These are phyloP conservation scores for Neodiprion lecontei DNA, from an alignment of 1,140 invertebrate species.

Conservation along the genomic window DNA sequence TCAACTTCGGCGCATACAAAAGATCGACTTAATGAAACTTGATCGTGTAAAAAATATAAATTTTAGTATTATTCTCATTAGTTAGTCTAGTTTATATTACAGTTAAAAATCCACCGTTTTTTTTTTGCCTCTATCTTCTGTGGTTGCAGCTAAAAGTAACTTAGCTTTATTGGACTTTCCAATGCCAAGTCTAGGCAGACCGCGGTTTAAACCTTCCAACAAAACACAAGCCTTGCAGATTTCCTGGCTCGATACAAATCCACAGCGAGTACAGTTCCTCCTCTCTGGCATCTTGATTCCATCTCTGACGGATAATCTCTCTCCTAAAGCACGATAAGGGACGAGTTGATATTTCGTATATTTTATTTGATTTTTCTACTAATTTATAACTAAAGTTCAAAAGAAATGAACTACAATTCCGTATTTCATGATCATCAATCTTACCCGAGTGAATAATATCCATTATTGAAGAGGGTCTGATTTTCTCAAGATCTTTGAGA, in stretches of 20 bases:
- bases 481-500: slow-evolving; percentile 96
- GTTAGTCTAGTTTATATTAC: slow-evolving; percentile 9
- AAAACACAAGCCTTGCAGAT: slow-evolving; percentile 97
- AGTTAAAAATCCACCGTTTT: slow-evolving; percentile 36
- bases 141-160: slow-evolving; percentile 63
- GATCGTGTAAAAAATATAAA: slow-evolving; percentile 13
- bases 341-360: slow-evolving; percentile 8
- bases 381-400: slow-evolving; percentile 19
- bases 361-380: neutral
- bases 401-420: slow-evolving; percentile 20
- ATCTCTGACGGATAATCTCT: slow-evolving; percentile 84
- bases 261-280: slow-evolving; percentile 85
- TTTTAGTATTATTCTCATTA: neutral
- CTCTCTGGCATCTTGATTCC: slow-evolving; percentile 82
- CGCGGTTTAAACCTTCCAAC: slow-evolving; percentile 94
- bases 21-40: too few species aligned
- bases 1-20: too few species aligned
- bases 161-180: slow-evolving; percentile 84
- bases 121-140: slow-evolving; percentile 21
- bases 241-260: slow-evolving; percentile 94
- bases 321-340: slow-evolving; percentile 68
- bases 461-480: slow-evolving; percentile 92
- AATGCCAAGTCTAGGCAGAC: slow-evolving; percentile 85
- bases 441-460: slow-evolving; percentile 97
- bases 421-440: slow-evolving; percentile 7